A percentile compares a stretch with the other conserved stretches of the same genome.
These are phyloP conservation scores for Halcyon smyrnensis DNA, from an alignment of 2,797 vertebrate genomes.

Conservation along the genomic window DNA sequence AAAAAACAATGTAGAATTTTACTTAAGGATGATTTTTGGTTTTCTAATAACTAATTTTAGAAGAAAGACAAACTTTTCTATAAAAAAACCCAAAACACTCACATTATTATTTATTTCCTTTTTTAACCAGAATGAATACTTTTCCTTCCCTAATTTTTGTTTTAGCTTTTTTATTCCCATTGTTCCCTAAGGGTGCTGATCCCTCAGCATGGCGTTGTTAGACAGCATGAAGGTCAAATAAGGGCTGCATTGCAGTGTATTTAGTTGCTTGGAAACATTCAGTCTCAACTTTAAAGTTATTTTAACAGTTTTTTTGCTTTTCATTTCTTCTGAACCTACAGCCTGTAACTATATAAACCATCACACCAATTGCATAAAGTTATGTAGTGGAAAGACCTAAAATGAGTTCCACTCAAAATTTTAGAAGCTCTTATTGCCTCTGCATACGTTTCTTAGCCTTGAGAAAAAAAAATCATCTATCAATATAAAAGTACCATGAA, in stretches of 20 bases:
- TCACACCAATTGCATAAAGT: slow-evolving; percentile 46
- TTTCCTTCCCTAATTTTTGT: not conserved
- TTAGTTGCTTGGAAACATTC: not conserved
- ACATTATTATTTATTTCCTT: not conserved
- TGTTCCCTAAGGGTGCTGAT: not conserved
- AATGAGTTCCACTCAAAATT: slow-evolving; percentile 58
- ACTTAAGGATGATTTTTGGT: not conserved
- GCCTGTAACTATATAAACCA: slow-evolving; percentile 50
- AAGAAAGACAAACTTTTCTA: not conserved
- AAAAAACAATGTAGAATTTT: not conserved
- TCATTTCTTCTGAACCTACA: slow-evolving; percentile 37
- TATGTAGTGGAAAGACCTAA: slow-evolving; percentile 63
- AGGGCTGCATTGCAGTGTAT: not conserved
- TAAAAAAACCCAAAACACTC: too few relatives aligned
- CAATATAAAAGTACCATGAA: slow-evolving; percentile 50
- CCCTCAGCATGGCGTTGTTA: not conserved
- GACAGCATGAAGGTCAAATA: not conserved
- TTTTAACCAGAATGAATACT: not conserved
- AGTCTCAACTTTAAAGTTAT: not conserved
- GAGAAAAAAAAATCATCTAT: slow-evolving; percentile 40
- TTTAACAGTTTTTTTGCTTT: not conserved
- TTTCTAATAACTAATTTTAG: not conserved
- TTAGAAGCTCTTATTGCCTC: slow-evolving; percentile 45
- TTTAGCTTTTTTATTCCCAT: too few relatives aligned
- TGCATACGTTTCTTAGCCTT: slow-evolving; percentile 26